phyloP scores from a whole-genome alignment of 2,797 vertebrate species.

The Furcifer pardalis region DNA sequence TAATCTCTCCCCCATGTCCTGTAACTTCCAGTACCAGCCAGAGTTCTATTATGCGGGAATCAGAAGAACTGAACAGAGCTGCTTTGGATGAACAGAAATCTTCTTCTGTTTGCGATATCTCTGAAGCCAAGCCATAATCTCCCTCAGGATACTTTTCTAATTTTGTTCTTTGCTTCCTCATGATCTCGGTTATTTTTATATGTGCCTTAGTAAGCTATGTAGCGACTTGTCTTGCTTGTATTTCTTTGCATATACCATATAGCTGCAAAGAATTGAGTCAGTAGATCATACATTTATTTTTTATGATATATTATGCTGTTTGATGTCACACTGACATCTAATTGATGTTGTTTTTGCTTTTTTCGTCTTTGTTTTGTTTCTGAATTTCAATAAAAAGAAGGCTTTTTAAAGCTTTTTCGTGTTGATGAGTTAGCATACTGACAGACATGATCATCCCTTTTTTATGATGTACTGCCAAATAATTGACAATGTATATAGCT shows the following conservation, averaged over 20 bases:
- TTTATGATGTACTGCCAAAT: conserved; percentile 75
- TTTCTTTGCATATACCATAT: conserved; percentile 67
- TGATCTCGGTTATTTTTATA: conserved; percentile 60
- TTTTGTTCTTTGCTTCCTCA: conserved; percentile 39
- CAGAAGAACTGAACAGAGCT: not conserved
- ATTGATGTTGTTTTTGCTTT: conserved; percentile 69
- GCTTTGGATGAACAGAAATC: not conserved
- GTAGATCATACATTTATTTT: conserved; percentile 71
- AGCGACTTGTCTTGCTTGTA: conserved; percentile 64
- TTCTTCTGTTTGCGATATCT: not conserved
- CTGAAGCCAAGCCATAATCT: not conserved
- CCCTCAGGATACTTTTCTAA: not conserved
- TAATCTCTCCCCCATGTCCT: no score
- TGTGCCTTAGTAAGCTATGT: conserved; percentile 45
- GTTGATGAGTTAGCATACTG: conserved; percentile 74
- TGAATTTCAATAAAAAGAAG: conserved; percentile 75
- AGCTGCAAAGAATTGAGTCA: conserved; percentile 70
- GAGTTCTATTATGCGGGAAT: not conserved
- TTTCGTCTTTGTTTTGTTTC: conserved; percentile 75
- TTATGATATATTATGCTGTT: conserved; percentile 75
- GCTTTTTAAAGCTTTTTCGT: conserved; percentile 64
- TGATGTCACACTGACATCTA: conserved; percentile 75
- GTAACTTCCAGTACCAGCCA: no score
- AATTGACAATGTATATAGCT: conserved; percentile 73
- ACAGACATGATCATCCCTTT: conserved; percentile 75